phyloP scores from a whole-genome alignment of 2,113 vertebrate species.

The Dolichotis patagonum region DNA sequence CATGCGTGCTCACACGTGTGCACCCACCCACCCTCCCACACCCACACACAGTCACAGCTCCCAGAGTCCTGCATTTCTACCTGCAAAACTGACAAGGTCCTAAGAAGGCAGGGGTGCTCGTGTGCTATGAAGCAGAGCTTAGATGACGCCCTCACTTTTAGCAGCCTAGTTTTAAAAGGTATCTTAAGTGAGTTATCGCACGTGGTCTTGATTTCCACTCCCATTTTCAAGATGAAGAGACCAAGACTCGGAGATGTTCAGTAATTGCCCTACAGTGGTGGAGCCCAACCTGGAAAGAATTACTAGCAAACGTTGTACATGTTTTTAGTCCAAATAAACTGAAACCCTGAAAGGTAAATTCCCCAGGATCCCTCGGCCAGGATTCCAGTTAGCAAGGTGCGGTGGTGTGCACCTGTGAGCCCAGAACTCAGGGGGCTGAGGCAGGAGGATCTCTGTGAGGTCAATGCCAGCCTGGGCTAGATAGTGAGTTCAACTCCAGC shows the following conservation, averaged over 20 bases:
- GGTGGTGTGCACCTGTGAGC: neutral
- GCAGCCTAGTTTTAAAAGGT: neutral
- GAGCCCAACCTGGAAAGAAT: neutral
- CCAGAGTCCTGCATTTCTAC: neutral
- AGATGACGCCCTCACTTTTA: neutral
- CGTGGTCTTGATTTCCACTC: neutral
- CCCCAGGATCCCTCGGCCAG: neutral
- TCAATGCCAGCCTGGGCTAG: neutral
- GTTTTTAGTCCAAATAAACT: neutral
- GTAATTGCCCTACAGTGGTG: neutral
- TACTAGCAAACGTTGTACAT: neutral
- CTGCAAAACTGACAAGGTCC: neutral
- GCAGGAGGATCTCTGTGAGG: neutral
- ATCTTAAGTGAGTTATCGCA: too few relatives aligned
- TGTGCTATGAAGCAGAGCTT: neutral
- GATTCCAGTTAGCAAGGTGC: neutral
- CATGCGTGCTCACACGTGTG: too few relatives aligned
- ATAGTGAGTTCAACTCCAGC: neutral
- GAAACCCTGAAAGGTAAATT: neutral
- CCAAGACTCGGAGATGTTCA: neutral
- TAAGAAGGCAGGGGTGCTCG: neutral
- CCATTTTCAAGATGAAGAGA: neutral
- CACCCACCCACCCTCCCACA: too few relatives aligned
- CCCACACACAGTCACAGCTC: neutral
- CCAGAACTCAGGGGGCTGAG: neutral